Percentiles rank a stretch among this genome's conserved stretches.
Conservation (phyloP, 2,888 invertebrate species). For the Meliscaeva auricollis region DNA sequence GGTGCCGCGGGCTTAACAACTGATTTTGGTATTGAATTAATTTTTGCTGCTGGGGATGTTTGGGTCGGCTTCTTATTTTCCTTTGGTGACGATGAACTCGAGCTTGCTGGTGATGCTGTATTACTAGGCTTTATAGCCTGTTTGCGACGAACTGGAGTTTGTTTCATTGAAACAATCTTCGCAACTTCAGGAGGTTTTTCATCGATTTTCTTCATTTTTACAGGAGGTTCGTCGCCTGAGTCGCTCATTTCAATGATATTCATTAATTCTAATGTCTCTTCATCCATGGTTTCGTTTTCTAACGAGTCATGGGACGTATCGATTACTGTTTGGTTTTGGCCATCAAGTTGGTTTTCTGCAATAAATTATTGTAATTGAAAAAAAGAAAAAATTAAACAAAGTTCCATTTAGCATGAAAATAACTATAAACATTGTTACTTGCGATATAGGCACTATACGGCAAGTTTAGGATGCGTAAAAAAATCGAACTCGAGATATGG, state of each 20-base stretch:
- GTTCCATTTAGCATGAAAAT: too few relatives aligned
- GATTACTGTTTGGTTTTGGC: constrained; percentile 11
- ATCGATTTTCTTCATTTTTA: constrained; percentile 51
- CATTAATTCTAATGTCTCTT: constrained; percentile 56
- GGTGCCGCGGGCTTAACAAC: neutral
- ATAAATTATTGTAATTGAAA: neutral
- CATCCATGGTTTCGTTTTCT: constrained; percentile 34
- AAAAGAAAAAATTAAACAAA: too few relatives aligned
- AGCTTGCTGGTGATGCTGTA: neutral
- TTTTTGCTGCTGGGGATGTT: constrained; percentile 12
- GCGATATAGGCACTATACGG: too few relatives aligned
- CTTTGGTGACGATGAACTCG: constrained; percentile 48
- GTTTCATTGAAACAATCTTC: constrained; percentile 51
- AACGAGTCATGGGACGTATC: neutral
- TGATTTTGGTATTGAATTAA: neutral
- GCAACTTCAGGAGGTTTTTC: constrained; percentile 41
- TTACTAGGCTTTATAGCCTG: constrained; percentile 36
- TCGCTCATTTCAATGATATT: constrained; percentile 50
- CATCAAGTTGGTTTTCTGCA: constrained; percentile 35
- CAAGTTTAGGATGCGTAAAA: too few relatives aligned
- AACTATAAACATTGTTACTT: too few relatives aligned
- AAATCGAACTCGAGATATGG: too few relatives aligned
- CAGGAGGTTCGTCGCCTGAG: constrained; percentile 35
- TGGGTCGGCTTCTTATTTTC: constrained; percentile 54
- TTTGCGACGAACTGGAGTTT: constrained; percentile 44